Evolutionary conservation across 2,797 vertebrate species (phyloP).

Genomic region (Sebastes kiyomatsui): DNA sequence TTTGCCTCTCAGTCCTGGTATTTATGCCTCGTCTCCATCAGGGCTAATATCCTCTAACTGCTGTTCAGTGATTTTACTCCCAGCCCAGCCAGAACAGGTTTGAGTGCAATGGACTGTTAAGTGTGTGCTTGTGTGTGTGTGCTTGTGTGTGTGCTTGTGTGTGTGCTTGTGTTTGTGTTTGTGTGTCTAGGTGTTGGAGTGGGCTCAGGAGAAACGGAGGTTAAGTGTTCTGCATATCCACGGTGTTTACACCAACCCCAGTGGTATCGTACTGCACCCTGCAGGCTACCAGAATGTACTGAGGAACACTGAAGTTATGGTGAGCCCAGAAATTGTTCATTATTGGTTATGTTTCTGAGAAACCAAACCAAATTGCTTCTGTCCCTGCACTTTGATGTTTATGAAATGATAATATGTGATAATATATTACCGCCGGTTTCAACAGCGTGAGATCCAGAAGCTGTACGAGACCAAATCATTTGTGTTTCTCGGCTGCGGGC

Average conservation of each 20-base stretch:
- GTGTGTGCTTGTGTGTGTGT: conserved; percentile 6
- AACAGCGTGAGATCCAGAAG: conserved; percentile 96
- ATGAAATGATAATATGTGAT: neutral
- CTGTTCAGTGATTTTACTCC: conserved; percentile 60
- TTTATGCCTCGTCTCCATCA: conserved; percentile 80
- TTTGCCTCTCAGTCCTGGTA: conserved; percentile 79
- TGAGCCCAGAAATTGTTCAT: conserved; percentile 66
- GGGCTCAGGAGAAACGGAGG: conserved; percentile 95
- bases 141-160: conserved; percentile 5
- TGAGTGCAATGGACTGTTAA: conserved; percentile 74
- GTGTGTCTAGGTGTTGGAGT: conserved; percentile 90
- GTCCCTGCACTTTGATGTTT: neutral
- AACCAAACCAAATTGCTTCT: no score
- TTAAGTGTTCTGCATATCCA: conserved; percentile 96
- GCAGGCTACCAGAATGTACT: conserved; percentile 97
- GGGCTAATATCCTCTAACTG: conserved; percentile 71
- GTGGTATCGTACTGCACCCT: conserved; percentile 95
- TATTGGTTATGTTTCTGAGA: neutral
- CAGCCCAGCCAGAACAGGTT: conserved; percentile 77
- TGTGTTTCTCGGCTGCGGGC: conserved; percentile 94
- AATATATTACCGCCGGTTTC: neutral
- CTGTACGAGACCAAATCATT: conserved; percentile 96
- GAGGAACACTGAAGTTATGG: conserved; percentile 96
- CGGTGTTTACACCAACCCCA: conserved; percentile 96
- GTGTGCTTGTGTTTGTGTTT: conserved; percentile 6